A percentile compares a stretch with the other conserved stretches of the same genome.
Conservation (phyloP, 2,888 invertebrate species). For the Clitarchus hookeri region DNA sequence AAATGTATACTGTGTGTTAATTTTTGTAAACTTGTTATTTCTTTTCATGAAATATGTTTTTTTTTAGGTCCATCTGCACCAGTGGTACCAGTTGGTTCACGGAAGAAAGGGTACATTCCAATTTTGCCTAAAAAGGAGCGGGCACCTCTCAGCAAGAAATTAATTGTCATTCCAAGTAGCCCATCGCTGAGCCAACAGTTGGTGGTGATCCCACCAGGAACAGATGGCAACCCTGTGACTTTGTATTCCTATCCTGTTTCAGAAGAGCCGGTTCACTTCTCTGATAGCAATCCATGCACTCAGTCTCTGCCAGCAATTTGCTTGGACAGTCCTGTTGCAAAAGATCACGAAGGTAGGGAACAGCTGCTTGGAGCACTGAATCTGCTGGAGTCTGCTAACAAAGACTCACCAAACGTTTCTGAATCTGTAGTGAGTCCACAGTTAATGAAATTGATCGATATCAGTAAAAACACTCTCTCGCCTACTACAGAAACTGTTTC, state of each 20-base stretch:
- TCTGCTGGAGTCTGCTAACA: conserved; percentile 17
- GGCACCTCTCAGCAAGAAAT: neutral
- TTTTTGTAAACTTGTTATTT: neutral
- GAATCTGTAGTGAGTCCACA: conserved; percentile 22
- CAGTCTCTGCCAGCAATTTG: neutral
- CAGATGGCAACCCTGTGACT: neutral
- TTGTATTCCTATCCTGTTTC: neutral
- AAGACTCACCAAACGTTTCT: neutral
- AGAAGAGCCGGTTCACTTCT: conserved; percentile 1
- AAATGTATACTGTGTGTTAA: too few species aligned
- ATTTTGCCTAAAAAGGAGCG: neutral
- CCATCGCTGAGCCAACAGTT: neutral
- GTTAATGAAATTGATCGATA: conserved; percentile 23
- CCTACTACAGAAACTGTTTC: conserved; percentile 20
- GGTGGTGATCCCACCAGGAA: neutral
- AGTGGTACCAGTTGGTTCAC: neutral
- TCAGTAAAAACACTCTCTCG: conserved; percentile 28
- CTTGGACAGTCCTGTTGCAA: neutral
- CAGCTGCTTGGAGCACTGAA: conserved; percentile 20
- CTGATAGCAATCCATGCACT: neutral
- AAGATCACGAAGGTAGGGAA: neutral
- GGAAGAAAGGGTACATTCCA: neutral
- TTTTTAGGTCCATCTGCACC: neutral
- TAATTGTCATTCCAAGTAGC: neutral
- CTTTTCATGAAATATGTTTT: neutral